Base-by-base conservation (phyloP, 2,113 vertebrate species). In the Cryptoleucopteryx plumbea region DNA sequence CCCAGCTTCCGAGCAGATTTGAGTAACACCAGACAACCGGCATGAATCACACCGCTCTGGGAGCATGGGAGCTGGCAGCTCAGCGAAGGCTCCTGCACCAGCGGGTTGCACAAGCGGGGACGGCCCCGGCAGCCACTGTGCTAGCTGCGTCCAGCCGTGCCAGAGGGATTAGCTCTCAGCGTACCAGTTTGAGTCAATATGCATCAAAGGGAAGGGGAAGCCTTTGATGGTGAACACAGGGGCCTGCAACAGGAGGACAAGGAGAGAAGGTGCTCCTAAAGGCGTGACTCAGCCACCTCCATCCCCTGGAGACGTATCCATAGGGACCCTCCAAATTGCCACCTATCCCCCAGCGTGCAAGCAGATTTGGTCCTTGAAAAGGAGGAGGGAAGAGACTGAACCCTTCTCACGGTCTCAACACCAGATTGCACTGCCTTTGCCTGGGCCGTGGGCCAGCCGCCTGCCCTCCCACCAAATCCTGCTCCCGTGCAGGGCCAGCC, bases 41-140 rank as follows among this genome's bases (percentile, higher is more conserved):
- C 56, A 79, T 78, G 61, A 90, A 82, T 88, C 83, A 84, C 0
- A 0, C 11, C 2, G 4, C 75, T 70, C 81, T 26, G 45, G 29
- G 66, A 53, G 84, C 3, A 19, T 6, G 34, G 27, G 50, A 87
- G 38, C 65, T 68, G 77, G 66, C 66, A 92, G 90, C 36, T 61
- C 59, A 75, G 65, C 0, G 5, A 67, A 59, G 40, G 52, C 45
- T 68, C 70, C 3, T 1, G 55, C 47, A 74, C 16, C 0, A 0
- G 72, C 0, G 0, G 34, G 36, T 31, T 67, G 53, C 63, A 88
- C 50, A 88, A 80, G 43, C 2, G 1, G 53, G 45, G n/a, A 56
- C 29, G 25, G 88, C 47, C 62, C 48, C 0, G 0, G 47, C 34
- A 75, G 88, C 3, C 0, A 6, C 62, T 34, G 9, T 1, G 9